Evolutionary conservation across 2,888 invertebrate genomes (phyloP), one percentile per base, ranked within the genome.

Genomic region (Saturnia pavonia): DNA sequence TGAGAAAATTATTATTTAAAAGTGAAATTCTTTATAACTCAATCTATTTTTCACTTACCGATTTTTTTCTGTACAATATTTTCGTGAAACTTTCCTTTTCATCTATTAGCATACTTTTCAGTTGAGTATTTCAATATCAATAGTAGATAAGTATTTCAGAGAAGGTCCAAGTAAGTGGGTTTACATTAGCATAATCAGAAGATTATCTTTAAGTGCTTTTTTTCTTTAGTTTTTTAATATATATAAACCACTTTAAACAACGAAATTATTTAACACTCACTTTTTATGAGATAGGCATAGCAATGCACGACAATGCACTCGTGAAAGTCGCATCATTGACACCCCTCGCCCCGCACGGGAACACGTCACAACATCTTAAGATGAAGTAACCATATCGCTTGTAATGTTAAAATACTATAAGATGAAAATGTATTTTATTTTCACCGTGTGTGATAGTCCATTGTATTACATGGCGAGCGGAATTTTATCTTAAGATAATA

Each of bases 131-230:
- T 81, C 79, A 83, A 82, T 81, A 82, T 78, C 82, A 80, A 81
- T 80, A 74, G 77, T 74, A 76, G 74, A 73, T 75, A 74, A 77
- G 74, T 76, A 75, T 69, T 65, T 19, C 77, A 75, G 78, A 80
- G 78, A 80, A 80, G 79, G 79, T 78, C 76, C 74, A 71, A 69
- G 80, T 81, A 83, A 82, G 79, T 82, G 82, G 79, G 75, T 79
- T 76, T 70, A 76, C 77, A 85, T 88, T 86, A 83, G 76, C 88
- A 86, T 89, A 88, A 86, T 86, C 84, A 74, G 72, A 71, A 81
- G 86, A 83, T 84, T 84, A 81, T 73, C 75, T 69, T 73, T 74
- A 73, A 65, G 74, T 68, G 54, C 42, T 42, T 66, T 66, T n/a
- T 70, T 70, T 74, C 73, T 72, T 57, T 57, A 25, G 34, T 51